A percentile compares a stretch with the other conserved stretches of the same genome.
phyloP scores from a whole-genome alignment of 1,140 invertebrate genomes.

The Asobara japonica region DNA sequence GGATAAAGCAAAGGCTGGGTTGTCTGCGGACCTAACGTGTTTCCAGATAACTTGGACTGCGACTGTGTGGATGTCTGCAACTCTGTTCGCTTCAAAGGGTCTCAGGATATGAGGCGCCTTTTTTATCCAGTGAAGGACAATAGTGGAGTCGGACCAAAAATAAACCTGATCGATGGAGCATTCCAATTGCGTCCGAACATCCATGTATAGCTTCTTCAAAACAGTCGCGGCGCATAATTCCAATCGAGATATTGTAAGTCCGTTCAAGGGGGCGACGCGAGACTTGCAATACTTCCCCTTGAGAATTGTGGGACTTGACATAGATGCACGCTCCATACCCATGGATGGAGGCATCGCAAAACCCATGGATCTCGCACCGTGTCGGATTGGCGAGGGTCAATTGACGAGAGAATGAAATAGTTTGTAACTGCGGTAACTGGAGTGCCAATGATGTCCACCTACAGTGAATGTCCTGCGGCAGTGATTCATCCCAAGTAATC shows the following conservation, averaged over 20 bases:
- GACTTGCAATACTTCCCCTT: background rate
- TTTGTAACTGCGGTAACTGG: background rate
- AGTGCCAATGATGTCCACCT: constrained; percentile 21
- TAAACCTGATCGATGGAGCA: background rate
- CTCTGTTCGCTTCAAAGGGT: constrained; percentile 26
- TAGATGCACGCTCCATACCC: background rate
- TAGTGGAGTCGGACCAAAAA: constrained; percentile 41
- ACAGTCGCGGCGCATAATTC: background rate
- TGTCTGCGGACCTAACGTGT: constrained; percentile 45
- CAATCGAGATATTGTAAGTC: constrained; percentile 28
- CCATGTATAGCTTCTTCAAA: background rate
- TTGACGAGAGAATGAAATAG: background rate
- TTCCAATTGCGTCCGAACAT: background rate
- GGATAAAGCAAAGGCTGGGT: constrained; percentile 45
- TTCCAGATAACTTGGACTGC: constrained; percentile 37
- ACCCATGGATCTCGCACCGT: background rate
- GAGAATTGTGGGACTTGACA: background rate
- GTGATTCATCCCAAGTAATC: constrained; percentile 37
- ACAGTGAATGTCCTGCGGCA: constrained; percentile 26
- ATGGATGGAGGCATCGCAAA: background rate
- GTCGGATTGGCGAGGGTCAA: background rate
- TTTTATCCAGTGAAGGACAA: constrained; percentile 38
- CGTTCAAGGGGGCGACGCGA: background rate
- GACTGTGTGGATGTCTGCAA: constrained; percentile 36
- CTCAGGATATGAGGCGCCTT: background rate